Percentiles rank a stretch among this genome's conserved stretches.
These are phyloP conservation scores for Parauchenoglanis punctatus DNA, from an alignment of 2,797 vertebrate species.

Conservation along the genomic window DNA sequence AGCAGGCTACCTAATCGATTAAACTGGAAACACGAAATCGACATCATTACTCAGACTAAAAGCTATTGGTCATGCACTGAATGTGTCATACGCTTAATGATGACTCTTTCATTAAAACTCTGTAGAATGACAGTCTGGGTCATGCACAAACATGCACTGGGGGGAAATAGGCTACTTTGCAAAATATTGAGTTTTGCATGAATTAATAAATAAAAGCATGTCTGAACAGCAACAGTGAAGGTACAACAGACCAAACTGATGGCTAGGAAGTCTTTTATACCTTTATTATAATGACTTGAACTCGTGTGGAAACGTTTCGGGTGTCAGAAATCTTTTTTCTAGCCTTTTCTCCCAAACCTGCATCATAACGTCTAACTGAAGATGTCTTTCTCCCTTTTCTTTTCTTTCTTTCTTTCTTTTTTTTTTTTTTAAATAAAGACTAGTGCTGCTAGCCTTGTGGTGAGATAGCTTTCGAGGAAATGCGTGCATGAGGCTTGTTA, in stretches of 20 bases:
- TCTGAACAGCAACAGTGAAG: neutral
- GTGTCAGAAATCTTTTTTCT: neutral
- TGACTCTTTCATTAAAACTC: neutral
- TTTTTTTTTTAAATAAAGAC: conserved; percentile 5
- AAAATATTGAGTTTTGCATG: neutral
- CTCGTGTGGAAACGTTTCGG: neutral
- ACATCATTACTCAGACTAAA: neutral
- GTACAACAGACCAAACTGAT: neutral
- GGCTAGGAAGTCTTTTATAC: neutral
- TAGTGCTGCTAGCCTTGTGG: conserved; percentile 66
- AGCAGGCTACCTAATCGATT: too few species aligned
- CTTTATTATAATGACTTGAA: neutral
- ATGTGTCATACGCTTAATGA: neutral
- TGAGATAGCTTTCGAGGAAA: conserved; percentile 91
- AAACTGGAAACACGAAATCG: neutral
- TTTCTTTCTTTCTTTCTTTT: too few species aligned
- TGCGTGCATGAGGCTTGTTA: conserved; percentile 57
- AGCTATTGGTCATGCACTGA: neutral
- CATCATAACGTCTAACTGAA: conserved; percentile 46
- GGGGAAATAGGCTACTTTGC: neutral
- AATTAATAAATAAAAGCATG: neutral
- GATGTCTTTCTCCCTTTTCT: conserved; percentile 54
- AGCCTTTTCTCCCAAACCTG: neutral
- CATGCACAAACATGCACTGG: neutral
- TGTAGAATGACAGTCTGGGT: neutral